Evolutionary conservation across 2,797 vertebrate genomes (phyloP), one percentile per base, ranked within the genome.

Genomic region (Jordanella pulchra): DNA sequence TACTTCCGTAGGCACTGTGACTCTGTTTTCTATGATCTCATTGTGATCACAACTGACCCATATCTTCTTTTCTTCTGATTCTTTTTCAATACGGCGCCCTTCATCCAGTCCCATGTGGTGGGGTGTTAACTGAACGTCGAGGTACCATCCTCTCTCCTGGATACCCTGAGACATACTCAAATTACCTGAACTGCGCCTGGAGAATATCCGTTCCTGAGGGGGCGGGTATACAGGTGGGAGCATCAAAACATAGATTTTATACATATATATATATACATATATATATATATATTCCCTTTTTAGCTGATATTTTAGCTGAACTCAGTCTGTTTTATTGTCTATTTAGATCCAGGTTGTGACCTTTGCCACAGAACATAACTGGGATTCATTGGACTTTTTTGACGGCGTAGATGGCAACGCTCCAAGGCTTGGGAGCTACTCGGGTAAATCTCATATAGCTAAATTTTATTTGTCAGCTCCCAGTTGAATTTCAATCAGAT

Each of bases 311-410:
- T 68, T 17, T 0, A 0, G 61, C 69, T 55, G 1, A 58, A 65
- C 67, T 67, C 45, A 18, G 0, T 1, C 48, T 63, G 28, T 45
- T 58, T 0, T 13, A 1, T 83, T 25, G 68, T 71, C 35, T 77
- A 53, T 71, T 68, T 69, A 99, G 98, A 96, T 99, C 39, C 97
- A 98, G 86, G 96, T 99, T 65, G 91, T 99, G 81, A 99, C 96
- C 91, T 99, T 99, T 85, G 96, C 97, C 76, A 99, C 98, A 2
- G 98, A 99, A 82, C 98, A 99, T 92, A 99, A 99, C 84, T 99
- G 97, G 97, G 97, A 99, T 89, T 99, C 98, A 3, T 90, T 99
- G 90, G 98, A 99, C 87, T 98, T 99, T 87, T 99, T 97, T 30
- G 98, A 99, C 67, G 98, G 98, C 28, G 93, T 95, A 63, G 97